These are phyloP conservation scores for Digitonthophagus gazella DNA, from an alignment of 2,888 invertebrate genomes.

Conservation along the genomic window DNA sequence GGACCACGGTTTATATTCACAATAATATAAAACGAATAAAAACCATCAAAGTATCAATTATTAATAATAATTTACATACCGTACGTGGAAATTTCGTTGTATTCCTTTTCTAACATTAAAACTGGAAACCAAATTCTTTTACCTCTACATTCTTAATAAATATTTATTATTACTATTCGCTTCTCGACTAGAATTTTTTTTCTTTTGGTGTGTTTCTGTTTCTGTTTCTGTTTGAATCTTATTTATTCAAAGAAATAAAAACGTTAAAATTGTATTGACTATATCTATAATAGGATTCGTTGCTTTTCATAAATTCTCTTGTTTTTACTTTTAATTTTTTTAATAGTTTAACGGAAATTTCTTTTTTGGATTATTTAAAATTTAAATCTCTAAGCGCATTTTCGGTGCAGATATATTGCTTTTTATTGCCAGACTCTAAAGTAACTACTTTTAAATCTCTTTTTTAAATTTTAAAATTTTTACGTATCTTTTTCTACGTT, in stretches of 20 bases:
- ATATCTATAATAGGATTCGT: slow-evolving; percentile 44
- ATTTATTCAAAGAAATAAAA: neutral
- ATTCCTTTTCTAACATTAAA: neutral
- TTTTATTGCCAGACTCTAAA: slow-evolving; percentile 44
- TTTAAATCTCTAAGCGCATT: slow-evolving; percentile 35
- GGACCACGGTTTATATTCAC: neutral
- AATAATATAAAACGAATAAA: neutral
- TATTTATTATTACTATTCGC: neutral
- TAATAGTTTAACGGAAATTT: neutral
- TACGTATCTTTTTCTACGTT: slow-evolving; percentile 6
- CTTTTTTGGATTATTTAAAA: neutral
- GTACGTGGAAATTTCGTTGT: slow-evolving; percentile 9
- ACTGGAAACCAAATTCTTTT: neutral
- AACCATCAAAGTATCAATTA: neutral
- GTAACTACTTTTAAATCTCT: slow-evolving; percentile 10
- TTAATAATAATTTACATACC: neutral
- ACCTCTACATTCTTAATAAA: neutral
- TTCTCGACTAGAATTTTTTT: neutral
- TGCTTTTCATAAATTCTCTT: slow-evolving; percentile 43
- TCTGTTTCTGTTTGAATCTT: neutral
- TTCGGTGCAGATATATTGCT: slow-evolving; percentile 47
- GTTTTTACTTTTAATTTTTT: slow-evolving; percentile 43
- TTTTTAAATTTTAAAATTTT: no score
- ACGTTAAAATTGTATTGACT: slow-evolving; percentile 37
- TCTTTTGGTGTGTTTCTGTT: neutral